Conservation (phyloP, 2,797 vertebrate genomes). For the Hoplostethus mediterraneus region DNA sequence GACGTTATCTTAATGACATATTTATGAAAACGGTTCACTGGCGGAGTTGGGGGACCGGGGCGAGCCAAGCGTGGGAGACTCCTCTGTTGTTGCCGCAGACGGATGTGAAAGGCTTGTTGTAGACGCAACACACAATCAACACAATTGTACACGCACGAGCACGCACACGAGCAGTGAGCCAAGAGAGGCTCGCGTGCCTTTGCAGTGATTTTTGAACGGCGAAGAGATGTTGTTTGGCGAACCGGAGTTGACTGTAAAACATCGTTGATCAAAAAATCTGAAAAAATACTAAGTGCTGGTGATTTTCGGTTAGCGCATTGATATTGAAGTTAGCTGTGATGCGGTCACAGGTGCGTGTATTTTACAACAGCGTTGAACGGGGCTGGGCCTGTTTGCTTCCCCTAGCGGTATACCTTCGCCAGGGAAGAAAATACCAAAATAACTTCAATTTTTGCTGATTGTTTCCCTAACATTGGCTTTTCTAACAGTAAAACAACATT, state of each 20-base stretch:
- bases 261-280: no score
- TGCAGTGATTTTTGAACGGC: constrained; percentile 32
- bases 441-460: no score
- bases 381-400: no score
- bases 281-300: no score
- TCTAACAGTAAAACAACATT: no score
- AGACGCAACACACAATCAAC: constrained; percentile 30
- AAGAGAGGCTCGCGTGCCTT: neutral
- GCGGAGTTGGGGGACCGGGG: constrained; percentile 28
- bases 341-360: no score
- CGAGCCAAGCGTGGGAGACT: constrained; percentile 27
- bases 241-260: no score
- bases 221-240: constrained; percentile 4
- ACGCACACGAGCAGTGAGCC: constrained; percentile 19
- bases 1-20: constrained; percentile 82
- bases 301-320: neutral
- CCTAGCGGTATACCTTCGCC: no score
- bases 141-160: constrained; percentile 1
- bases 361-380: no score
- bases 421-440: no score
- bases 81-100: constrained; percentile 28
- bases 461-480: no score
- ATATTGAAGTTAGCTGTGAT: no score
- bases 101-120: constrained; percentile 5
- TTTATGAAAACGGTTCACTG: constrained; percentile 65